Evolutionary conservation across 2,888 invertebrate species (phyloP).

Genomic region (Apodemia zela): DNA sequence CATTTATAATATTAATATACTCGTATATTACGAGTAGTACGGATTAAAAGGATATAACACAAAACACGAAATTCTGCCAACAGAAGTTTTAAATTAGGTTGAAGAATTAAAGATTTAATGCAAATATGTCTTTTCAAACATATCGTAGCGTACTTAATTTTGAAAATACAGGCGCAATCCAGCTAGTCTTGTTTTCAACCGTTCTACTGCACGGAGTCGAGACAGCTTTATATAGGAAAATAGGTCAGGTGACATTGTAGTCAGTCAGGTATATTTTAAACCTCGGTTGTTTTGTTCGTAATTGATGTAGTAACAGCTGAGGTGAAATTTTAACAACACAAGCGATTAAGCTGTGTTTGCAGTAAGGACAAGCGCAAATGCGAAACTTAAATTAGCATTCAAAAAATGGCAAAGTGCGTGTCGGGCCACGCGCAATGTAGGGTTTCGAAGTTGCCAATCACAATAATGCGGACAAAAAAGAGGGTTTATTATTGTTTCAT

Average conservation of each 20-base stretch:
- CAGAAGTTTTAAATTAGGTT: background rate
- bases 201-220: slow-evolving; percentile 28
- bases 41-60: too few relatives aligned
- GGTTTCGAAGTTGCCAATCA: too few relatives aligned
- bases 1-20: too few relatives aligned
- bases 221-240: slow-evolving; percentile 32
- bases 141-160: slow-evolving; percentile 13
- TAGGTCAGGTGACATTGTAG: slow-evolving; percentile 31
- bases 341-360: background rate
- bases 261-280: slow-evolving; percentile 34
- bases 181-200: slow-evolving; percentile 9
- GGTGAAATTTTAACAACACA: slow-evolving; percentile 7
- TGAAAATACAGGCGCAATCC: background rate
- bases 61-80: too few relatives aligned
- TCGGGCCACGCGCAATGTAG: too few relatives aligned
- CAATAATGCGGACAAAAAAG: too few relatives aligned
- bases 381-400: background rate
- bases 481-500: too few relatives aligned
- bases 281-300: slow-evolving; percentile 14
- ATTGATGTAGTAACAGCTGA: slow-evolving; percentile 12
- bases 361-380: background rate
- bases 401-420: too few relatives aligned
- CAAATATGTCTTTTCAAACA: slow-evolving; percentile 11
- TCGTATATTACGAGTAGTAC: too few relatives aligned
- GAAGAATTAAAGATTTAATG: background rate